Percentiles rank a stretch among this genome's conserved stretches.
Evolutionary conservation across 2,888 invertebrate species (phyloP).

Genomic region (Micoletzkya japonica): DNA sequence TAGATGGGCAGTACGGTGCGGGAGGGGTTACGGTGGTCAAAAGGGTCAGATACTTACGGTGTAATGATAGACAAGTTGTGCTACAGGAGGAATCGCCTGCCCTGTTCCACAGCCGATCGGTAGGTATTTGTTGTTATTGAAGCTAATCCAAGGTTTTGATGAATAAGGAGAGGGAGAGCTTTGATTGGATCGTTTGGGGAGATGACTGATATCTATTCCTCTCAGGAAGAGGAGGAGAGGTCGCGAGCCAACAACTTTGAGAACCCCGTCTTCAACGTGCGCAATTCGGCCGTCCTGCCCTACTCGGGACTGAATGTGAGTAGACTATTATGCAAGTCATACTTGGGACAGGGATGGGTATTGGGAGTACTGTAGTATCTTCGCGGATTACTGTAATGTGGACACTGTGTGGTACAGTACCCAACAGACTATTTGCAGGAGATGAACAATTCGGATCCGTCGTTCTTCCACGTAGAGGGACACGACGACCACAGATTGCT

Average conservation of each 20-base stretch:
- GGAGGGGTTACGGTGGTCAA: neutral
- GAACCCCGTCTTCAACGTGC: slow-evolving; percentile 16
- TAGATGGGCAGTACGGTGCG: neutral
- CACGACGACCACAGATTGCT: slow-evolving; percentile 6
- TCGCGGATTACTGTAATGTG: neutral
- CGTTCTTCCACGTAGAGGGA: slow-evolving; percentile 14
- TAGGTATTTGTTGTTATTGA: too few species aligned
- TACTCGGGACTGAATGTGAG: slow-evolving; percentile 25
- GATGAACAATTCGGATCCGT: slow-evolving; percentile 15
- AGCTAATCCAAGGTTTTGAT: too few species aligned
- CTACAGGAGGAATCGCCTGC: neutral
- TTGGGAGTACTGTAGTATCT: neutral
- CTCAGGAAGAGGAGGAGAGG: too few species aligned
- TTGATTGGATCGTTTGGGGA: too few species aligned
- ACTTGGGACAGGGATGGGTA: neutral
- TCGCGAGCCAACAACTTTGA: slow-evolving; percentile 7
- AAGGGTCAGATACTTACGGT: neutral
- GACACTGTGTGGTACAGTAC: neutral
- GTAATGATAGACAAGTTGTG: neutral
- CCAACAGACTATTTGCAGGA: slow-evolving; percentile 7
- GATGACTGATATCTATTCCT: too few species aligned
- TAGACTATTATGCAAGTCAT: neutral
- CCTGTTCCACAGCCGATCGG: neutral
- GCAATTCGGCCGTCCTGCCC: slow-evolving; percentile 19
- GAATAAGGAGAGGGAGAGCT: too few species aligned